Evolutionary conservation across 2,888 invertebrate species (phyloP).

Genomic region (Elmis aenea): DNA sequence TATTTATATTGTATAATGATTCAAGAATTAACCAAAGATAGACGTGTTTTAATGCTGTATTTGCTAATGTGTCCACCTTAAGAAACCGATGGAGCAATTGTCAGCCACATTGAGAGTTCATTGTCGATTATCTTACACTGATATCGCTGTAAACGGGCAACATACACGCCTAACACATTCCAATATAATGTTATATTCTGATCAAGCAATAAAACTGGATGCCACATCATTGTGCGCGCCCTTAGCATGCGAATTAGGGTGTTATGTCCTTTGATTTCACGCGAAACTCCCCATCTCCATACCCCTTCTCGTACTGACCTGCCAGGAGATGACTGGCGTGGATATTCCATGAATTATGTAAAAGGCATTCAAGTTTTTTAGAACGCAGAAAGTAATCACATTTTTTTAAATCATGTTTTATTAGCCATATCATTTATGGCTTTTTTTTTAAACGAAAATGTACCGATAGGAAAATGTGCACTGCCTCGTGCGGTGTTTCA

Average conservation of each 20-base stretch:
- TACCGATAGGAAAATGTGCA: no score
- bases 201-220: constrained; percentile 48
- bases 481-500: no score
- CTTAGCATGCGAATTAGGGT: constrained; percentile 44
- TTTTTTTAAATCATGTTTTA: no score
- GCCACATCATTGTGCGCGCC: constrained; percentile 43
- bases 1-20: no score
- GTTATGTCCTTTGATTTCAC: constrained; percentile 42
- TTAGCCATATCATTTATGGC: no score
- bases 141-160: constrained; percentile 19
- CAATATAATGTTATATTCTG: constrained; percentile 43
- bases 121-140: constrained; percentile 12
- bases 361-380: constrained; percentile 30
- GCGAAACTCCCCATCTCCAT: constrained; percentile 32
- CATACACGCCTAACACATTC: constrained; percentile 33
- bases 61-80: no score
- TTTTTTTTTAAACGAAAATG: no score
- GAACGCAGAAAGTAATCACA: constrained; percentile 18
- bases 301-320: constrained; percentile 34
- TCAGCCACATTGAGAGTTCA: no score
- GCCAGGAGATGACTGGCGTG: constrained; percentile 33
- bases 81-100: no score
- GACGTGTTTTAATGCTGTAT: no score
- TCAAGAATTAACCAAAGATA: no score
- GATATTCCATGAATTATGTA: constrained; percentile 38